A percentile compares a stretch with the other conserved stretches of the same genome.
These are phyloP conservation scores for Bicyclus anynana DNA, from an alignment of 1,140 invertebrate species.

Conservation along the genomic window DNA sequence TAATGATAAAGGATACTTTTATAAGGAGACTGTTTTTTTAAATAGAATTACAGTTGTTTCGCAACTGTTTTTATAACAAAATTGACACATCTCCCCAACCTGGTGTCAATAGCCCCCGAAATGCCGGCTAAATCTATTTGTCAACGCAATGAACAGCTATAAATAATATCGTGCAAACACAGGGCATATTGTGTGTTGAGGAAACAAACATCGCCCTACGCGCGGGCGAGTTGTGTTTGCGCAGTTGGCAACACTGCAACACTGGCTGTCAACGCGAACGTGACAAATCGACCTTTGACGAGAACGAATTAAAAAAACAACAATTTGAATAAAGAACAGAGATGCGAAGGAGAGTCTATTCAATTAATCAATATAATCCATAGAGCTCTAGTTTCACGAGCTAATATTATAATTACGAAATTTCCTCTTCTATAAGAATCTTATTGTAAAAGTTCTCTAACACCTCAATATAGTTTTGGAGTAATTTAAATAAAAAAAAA, in stretches of 20 bases:
- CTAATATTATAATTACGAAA: no score
- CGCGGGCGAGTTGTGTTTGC: slow-evolving; percentile 38
- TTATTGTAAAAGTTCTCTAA: no score
- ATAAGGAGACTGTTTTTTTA: no score
- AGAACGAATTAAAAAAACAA: background rate
- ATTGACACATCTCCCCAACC: slow-evolving; percentile 18
- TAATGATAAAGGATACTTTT: no score
- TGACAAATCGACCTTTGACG: slow-evolving; percentile 27
- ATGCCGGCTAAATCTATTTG: slow-evolving; percentile 42
- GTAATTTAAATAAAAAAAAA: background rate
- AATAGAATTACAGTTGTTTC: no score
- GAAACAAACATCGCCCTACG: slow-evolving; percentile 42
- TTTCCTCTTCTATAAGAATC: no score
- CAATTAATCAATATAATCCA: no score
- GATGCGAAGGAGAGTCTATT: no score
- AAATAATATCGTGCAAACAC: slow-evolving; percentile 43
- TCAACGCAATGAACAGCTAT: slow-evolving; percentile 40
- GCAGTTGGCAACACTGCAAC: slow-evolving; percentile 37
- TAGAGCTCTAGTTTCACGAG: no score
- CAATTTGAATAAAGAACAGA: no score
- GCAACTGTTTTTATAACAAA: no score
- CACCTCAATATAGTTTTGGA: no score
- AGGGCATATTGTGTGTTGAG: slow-evolving; percentile 34
- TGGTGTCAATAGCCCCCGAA: slow-evolving; percentile 36
- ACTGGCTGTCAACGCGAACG: slow-evolving; percentile 24